Base-by-base conservation (phyloP, 2,797 vertebrate genomes). In the Pangasius sanitwongsei region DNA sequence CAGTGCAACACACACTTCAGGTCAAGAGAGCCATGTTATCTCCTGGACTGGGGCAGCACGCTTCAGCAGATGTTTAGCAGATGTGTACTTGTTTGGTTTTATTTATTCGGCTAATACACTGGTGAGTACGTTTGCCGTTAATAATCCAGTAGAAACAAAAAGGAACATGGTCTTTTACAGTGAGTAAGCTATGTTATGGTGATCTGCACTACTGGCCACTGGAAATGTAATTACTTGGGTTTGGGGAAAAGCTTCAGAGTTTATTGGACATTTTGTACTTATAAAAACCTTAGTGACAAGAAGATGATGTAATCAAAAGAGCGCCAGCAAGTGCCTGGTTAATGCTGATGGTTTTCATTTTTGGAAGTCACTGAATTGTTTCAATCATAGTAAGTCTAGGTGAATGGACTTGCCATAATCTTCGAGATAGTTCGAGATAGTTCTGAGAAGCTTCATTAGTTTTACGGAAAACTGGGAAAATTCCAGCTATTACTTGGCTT, bases 181-280 rank as follows among this genome's bases (percentile, higher is more conserved):
- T 18, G 9, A n/a, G 28, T 53, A 67, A 53, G 48, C 6, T 34
- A 69, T 50, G 15, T 85, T 53, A 16, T 55, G 48, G 50, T 18
- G 53, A 37, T 82, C 34, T 82, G 12, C 23, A 82, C 53, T 81
- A 59, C 57, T 44, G 34, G 34, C 7, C 81, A 83, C 37, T 48
- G 59, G 37, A n/a, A 65, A 65, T 48, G 41, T n/a, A n/a, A 65
- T 48, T 83, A 83, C 81, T 63, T 83, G 37, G 20, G n/a, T 16
- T 53, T 53, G 15, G 41, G 57, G 41, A 50, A 61, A 67, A 34
- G 48, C 9, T 69, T 85, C 48, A 34, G 44, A 69, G 63, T 34
- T 85, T 85, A 85, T 55, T 85, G 48, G 65, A 85, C 83, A 85
- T 85, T 85, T 69, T 69, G 63, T 31, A 83, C 41, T 83, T 25